Conservation (phyloP, 30 jellyfish, hydroid and myxozoan species). For the Calvadosia cruxmelitensis region DNA sequence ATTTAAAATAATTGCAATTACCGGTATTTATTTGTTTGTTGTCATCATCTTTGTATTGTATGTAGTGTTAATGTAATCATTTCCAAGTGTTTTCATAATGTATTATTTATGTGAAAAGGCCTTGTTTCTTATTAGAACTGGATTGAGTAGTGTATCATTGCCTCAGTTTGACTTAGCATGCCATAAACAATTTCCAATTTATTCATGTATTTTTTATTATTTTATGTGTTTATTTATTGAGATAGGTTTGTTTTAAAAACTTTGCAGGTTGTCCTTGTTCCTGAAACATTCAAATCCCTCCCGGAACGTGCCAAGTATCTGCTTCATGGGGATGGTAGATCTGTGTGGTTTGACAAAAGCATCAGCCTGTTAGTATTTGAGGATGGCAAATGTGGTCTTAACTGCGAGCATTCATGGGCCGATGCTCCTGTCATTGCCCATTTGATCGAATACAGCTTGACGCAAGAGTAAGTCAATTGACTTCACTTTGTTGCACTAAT, state of each 20-base stretch:
- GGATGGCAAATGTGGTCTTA: constrained; percentile 75
- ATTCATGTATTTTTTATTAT: no score
- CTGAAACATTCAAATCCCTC: constrained; percentile 28
- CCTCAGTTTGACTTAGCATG: no score
- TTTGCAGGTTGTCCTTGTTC: constrained; percentile 60
- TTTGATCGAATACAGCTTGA: constrained; percentile 47
- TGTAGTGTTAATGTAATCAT: no score
- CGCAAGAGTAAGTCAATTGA: constrained; percentile 56
- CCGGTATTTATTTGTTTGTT: no score
- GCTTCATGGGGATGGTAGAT: constrained; percentile 81
- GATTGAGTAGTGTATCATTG: no score
- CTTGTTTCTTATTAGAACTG: not conserved
- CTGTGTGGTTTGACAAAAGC: constrained; percentile 87
- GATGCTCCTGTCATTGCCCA: constrained; percentile 96
- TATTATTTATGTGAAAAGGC: not conserved
- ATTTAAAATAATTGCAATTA: no score
- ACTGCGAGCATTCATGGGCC: constrained; percentile 95
- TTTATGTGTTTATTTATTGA: no score
- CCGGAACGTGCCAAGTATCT: constrained; percentile 67
- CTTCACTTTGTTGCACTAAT: not conserved
- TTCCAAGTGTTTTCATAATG: not conserved
- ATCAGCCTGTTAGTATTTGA: constrained; percentile 54
- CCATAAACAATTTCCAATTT: no score
- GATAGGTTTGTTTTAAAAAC: no score
- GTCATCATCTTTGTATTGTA: no score